A percentile compares a stretch with the other conserved stretches of the same genome.
phyloP scores from a whole-genome alignment of 2,888 invertebrate species.

The Caenorhabditis sp. region DNA sequence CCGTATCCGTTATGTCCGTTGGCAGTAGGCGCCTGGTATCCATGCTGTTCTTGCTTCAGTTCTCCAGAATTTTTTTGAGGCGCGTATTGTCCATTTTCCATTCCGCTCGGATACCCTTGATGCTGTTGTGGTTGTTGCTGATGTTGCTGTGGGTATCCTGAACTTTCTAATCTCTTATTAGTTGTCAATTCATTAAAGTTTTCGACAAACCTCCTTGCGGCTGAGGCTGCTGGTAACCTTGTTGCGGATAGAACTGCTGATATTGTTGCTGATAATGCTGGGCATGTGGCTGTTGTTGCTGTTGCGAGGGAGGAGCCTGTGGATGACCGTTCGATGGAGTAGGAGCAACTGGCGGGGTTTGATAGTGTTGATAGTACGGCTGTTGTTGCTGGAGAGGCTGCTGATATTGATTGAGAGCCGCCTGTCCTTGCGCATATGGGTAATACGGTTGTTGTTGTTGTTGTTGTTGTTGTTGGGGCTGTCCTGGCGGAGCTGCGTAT shows the following conservation, averaged over 20 bases:
- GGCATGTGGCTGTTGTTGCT: slow-evolving; percentile 4
- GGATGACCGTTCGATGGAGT: background rate
- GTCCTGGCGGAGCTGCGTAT: slow-evolving; percentile 33
- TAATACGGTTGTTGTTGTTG: slow-evolving; percentile 33
- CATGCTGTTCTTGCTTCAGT: slow-evolving; percentile 16
- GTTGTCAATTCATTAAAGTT: background rate
- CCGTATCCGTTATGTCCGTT: slow-evolving; percentile 44
- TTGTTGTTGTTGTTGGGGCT: slow-evolving; percentile 20
- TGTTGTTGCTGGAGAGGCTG: slow-evolving; percentile 30
- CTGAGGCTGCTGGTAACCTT: slow-evolving; percentile 12
- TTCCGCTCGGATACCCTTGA: slow-evolving; percentile 35
- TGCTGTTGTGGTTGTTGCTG: slow-evolving; percentile 25
- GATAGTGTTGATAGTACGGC: slow-evolving; percentile 31
- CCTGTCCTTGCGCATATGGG: slow-evolving; percentile 33
- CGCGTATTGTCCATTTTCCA: slow-evolving; percentile 20
- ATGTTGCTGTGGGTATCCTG: slow-evolving; percentile 23
- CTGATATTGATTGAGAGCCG: slow-evolving; percentile 21
- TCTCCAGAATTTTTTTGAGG: slow-evolving; percentile 5
- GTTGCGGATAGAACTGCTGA: slow-evolving; percentile 23
- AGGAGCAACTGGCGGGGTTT: background rate
- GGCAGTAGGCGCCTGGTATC: slow-evolving; percentile 3
- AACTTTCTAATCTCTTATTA: background rate
- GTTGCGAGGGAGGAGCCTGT: slow-evolving; percentile 5
- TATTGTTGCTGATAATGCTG: slow-evolving; percentile 30
- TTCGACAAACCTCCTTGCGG: slow-evolving; percentile 31